Percentiles rank a stretch among this genome's conserved stretches.
Evolutionary conservation across 2,113 vertebrate species (phyloP).

Genomic region (Grallaria varia): DNA sequence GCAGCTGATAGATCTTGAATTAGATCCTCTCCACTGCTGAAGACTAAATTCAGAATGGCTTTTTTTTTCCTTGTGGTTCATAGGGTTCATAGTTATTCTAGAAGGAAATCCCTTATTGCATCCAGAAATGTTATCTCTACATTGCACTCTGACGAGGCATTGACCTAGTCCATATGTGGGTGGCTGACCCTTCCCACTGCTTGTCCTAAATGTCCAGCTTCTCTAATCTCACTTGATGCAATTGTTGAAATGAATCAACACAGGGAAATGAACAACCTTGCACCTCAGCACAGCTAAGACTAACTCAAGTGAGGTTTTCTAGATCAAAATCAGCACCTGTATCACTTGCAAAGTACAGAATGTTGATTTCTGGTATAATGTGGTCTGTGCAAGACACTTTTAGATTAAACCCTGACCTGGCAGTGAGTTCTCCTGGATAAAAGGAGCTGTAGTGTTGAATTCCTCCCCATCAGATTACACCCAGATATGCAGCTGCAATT

Average conservation of each 20-base stretch:
- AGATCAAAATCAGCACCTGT: neutral
- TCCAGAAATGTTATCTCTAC: neutral
- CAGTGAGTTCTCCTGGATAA: neutral
- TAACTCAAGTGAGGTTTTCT: neutral
- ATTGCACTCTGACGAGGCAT: neutral
- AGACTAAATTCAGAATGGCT: neutral
- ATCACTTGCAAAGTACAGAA: neutral
- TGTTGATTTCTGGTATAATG: neutral
- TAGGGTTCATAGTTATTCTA: neutral
- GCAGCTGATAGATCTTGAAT: neutral
- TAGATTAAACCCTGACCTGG: neutral
- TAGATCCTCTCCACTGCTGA: neutral
- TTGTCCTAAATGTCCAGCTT: conserved; percentile 14
- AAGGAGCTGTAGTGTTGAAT: neutral
- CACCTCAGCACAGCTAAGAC: neutral
- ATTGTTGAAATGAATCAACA: neutral
- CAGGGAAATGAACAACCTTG: neutral
- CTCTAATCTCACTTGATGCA: conserved; percentile 20
- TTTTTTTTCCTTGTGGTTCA: neutral
- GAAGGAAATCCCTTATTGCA: neutral
- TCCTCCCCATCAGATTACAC: conserved; percentile 8
- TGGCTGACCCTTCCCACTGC: neutral
- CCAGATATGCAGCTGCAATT: neutral
- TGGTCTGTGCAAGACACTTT: neutral
- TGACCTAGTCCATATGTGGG: neutral